A percentile compares a stretch with the other conserved stretches of the same genome.
These are phyloP conservation scores for Cygnus olor DNA, from an alignment of 2,797 vertebrate species.

Conservation along the genomic window DNA sequence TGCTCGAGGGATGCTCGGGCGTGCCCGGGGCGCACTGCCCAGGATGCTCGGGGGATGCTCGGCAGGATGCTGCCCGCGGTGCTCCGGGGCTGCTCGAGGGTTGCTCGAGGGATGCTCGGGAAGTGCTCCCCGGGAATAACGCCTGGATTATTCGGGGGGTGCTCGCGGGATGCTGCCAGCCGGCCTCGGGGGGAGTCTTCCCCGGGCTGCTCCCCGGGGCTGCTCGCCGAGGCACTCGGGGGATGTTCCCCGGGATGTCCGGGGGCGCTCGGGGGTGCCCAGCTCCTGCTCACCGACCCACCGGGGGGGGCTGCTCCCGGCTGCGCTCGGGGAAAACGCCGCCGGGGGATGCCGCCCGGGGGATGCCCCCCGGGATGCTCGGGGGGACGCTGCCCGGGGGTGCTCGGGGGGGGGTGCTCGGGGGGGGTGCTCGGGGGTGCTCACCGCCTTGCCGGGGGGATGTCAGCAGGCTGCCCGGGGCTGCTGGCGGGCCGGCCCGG, in stretches of 20 bases:
- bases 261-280: background rate
- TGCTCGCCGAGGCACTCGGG: background rate
- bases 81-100: background rate
- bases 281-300: no score
- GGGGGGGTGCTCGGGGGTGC: background rate
- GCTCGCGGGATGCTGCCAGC: background rate
- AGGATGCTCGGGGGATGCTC: background rate
- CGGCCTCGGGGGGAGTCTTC: background rate
- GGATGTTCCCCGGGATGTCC: background rate
- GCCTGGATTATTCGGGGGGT: background rate
- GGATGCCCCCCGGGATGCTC: background rate
- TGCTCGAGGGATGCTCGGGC: background rate
- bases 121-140: background rate
- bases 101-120: background rate
- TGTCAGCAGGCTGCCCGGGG: background rate
- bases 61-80: background rate
- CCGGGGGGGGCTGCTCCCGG: background rate
- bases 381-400: background rate
- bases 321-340: background rate
- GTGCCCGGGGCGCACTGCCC: background rate
- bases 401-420: background rate
- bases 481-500: background rate
- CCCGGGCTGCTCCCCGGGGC: background rate
- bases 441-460: background rate
- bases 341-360: background rate